Conservation (phyloP, 2,797 vertebrate species). For the Rachycentron canadum region DNA sequence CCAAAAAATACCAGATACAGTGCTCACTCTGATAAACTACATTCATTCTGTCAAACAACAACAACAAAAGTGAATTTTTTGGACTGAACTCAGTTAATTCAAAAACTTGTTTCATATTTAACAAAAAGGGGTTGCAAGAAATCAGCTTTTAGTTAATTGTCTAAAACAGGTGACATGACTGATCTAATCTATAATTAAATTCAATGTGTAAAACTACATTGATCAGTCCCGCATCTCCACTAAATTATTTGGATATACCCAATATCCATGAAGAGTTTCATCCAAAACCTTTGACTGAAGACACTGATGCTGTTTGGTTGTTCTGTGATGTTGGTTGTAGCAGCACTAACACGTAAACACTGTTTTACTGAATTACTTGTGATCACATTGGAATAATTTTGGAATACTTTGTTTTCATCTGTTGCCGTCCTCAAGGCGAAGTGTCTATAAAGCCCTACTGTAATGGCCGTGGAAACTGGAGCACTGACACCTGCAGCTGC, state of each 20-base stretch:
- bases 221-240: background rate
- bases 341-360: background rate
- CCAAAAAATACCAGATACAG: background rate
- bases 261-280: background rate
- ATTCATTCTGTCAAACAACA: background rate
- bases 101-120: too few relatives aligned
- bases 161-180: background rate
- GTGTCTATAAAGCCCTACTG: conserved; percentile 93
- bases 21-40: background rate
- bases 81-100: too few relatives aligned
- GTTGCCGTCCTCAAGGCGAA: conserved; percentile 82
- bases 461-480: conserved; percentile 95
- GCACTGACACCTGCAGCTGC: conserved; percentile 88
- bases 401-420: background rate
- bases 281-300: background rate
- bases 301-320: background rate
- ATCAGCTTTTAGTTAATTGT: background rate
- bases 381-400: background rate
- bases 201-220: background rate
- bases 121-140: too few relatives aligned
- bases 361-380: background rate
- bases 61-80: background rate
- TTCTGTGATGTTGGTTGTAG: background rate
- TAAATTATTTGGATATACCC: background rate
- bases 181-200: too few relatives aligned